Conservation (phyloP, 2,113 vertebrate species). For the Orcinus orca region DNA sequence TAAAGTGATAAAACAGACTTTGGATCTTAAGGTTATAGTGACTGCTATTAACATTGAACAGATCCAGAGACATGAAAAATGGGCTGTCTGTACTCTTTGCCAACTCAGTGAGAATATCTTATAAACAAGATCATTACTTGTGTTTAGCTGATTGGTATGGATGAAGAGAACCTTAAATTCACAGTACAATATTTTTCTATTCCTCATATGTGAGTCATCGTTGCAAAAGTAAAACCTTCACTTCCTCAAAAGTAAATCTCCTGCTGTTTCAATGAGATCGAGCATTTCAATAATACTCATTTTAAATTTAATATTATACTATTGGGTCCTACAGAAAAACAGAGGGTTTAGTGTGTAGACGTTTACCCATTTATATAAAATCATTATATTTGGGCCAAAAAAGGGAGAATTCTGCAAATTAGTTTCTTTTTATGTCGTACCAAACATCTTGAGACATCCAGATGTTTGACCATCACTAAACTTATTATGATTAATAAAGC, state of each 20-base stretch:
- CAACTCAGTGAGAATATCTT: neutral
- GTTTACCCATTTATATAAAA: neutral
- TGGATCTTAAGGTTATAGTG: neutral
- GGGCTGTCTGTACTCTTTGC: neutral
- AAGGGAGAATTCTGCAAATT: slow-evolving; percentile 8
- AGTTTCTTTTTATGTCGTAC: slow-evolving; percentile 27
- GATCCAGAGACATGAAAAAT: slow-evolving; percentile 20
- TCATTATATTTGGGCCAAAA: neutral
- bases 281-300: neutral
- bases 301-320: slow-evolving; percentile 21
- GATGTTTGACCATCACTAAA: slow-evolving; percentile 32
- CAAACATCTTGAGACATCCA: slow-evolving; percentile 51
- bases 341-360: neutral
- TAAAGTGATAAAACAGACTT: slow-evolving; percentile 10
- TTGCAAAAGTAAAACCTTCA: neutral
- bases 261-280: neutral
- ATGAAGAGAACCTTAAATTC: slow-evolving; percentile 28
- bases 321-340: neutral
- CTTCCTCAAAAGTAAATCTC: neutral
- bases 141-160: neutral
- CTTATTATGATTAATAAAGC: slow-evolving; percentile 48
- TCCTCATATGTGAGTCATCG: neutral
- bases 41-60: neutral
- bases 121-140: slow-evolving; percentile 12
- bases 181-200: slow-evolving; percentile 8